Evolutionary conservation across 2,888 invertebrate genomes (phyloP).

Genomic region (Monoplex corrugatus): DNA sequence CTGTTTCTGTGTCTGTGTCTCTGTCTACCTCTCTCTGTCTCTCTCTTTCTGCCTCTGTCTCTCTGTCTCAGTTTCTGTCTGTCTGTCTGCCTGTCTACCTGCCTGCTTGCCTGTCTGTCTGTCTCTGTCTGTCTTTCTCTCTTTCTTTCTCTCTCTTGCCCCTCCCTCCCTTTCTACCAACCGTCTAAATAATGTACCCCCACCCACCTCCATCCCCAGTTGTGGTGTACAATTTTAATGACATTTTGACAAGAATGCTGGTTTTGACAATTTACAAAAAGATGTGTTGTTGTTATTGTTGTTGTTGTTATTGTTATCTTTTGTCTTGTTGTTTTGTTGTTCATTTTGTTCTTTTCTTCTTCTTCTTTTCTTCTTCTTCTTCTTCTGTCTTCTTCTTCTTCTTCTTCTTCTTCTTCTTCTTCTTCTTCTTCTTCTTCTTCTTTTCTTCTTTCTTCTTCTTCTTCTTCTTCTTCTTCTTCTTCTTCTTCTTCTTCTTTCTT

Average conservation of each 20-base stretch:
- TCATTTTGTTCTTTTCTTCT: background rate
- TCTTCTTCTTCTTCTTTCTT: background rate
- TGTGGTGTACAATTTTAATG: too few species aligned
- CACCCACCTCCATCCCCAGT: too few species aligned
- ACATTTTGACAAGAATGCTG: too few species aligned
- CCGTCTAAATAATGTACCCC: too few species aligned
- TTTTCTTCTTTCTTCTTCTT: background rate
- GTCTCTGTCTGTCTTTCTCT: background rate
- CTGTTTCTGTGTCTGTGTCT: background rate
- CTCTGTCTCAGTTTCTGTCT: background rate
- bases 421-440: background rate
- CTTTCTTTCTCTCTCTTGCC: background rate
- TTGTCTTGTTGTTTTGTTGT: too few species aligned
- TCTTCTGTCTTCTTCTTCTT: background rate
- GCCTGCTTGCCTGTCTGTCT: background rate
- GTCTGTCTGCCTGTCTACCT: background rate
- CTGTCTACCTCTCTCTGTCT: too few species aligned
- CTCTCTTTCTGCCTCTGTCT: background rate
- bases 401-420: background rate
- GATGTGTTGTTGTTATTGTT: too few species aligned
- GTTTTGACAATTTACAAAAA: too few species aligned
- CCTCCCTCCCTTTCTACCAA: background rate
- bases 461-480: background rate
- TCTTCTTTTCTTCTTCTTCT: background rate
- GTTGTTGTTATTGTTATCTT: too few species aligned